These are phyloP conservation scores for Clinocottus analis DNA, from an alignment of 2,113 vertebrate species.

Conservation along the genomic window DNA sequence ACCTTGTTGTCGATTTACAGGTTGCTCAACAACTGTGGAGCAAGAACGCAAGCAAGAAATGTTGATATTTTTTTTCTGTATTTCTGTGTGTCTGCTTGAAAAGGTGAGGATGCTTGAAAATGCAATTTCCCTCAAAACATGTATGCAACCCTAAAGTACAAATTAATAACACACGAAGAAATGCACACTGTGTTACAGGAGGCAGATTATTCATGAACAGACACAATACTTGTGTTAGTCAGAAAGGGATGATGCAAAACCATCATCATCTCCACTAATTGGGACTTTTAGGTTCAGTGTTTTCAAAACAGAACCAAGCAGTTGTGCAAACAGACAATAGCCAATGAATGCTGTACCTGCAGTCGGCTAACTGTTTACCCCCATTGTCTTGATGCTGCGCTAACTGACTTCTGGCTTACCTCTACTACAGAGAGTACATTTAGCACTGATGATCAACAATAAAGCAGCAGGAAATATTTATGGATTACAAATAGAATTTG, in stretches of 20 bases:
- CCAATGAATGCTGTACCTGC: background rate
- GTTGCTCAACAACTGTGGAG: conserved; percentile 40
- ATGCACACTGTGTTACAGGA: background rate
- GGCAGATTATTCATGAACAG: background rate
- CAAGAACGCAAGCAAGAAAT: background rate
- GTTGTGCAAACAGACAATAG: background rate
- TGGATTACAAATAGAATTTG: background rate
- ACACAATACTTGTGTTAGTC: conserved; percentile 9
- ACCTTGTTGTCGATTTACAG: conserved; percentile 34
- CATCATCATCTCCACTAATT: background rate
- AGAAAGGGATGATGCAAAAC: background rate
- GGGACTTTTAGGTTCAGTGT: background rate
- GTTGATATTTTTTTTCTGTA: background rate
- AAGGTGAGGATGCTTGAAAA: background rate
- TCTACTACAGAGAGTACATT: background rate
- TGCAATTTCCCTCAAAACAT: background rate
- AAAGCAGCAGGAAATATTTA: background rate
- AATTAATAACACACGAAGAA: background rate
- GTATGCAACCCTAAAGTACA: background rate
- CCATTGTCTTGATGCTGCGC: background rate
- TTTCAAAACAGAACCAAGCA: background rate
- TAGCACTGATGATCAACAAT: background rate
- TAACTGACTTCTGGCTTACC: background rate
- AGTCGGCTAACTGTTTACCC: background rate
- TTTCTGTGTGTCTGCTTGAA: background rate